A percentile compares a stretch with the other conserved stretches of the same genome.
phyloP scores from a whole-genome alignment of 2,113 vertebrate genomes.

The Glaucomys volans region DNA sequence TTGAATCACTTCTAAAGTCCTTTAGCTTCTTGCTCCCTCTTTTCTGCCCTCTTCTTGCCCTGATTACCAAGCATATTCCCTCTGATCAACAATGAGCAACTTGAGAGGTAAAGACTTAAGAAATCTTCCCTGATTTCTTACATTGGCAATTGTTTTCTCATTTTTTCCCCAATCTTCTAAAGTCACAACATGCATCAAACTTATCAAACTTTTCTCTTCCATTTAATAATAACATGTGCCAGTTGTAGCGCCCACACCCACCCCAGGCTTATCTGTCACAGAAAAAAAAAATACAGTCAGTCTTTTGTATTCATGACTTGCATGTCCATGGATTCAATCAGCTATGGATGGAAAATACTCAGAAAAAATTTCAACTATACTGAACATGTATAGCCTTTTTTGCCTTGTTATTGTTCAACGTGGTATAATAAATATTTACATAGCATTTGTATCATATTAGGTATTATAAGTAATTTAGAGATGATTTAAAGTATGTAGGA shows the following conservation, averaged over 20 bases:
- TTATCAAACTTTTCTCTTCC: not conserved
- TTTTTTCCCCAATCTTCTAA: not conserved
- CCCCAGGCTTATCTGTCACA: not conserved
- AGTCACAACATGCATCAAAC: not conserved
- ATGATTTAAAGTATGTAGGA: not conserved
- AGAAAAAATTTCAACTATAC: not conserved
- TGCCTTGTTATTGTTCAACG: not conserved
- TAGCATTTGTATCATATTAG: not conserved
- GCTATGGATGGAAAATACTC: not conserved
- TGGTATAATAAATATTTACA: not conserved
- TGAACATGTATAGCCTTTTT: not conserved
- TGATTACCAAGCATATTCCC: not conserved
- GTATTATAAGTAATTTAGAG: not conserved
- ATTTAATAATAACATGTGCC: not conserved
- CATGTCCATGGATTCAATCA: not conserved
- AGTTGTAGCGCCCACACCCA: not conserved
- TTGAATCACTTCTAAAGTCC: not conserved
- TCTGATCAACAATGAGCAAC: not conserved
- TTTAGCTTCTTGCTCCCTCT: not conserved
- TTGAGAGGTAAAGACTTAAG: not conserved
- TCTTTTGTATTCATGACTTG: not conserved
- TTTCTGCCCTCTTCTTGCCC: not conserved
- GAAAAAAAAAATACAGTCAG: not conserved
- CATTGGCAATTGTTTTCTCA: not conserved
- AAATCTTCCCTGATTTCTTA: not conserved